Base-by-base conservation (phyloP, 2,888 invertebrate species). In the Dicroscelio sp. region DNA sequence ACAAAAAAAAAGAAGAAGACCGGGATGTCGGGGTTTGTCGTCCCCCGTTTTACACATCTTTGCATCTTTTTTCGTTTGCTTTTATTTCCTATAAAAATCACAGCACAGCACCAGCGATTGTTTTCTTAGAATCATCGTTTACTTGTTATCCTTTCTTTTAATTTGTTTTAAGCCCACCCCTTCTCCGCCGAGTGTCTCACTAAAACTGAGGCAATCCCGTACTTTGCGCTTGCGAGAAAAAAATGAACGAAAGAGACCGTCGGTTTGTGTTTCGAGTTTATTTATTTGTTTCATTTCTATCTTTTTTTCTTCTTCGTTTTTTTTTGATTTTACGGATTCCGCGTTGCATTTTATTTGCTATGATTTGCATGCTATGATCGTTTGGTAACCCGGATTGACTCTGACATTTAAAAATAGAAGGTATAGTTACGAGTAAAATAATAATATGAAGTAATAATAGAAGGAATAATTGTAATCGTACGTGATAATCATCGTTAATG, bases 41-140 rank as follows among this genome's bases (percentile, higher is more conserved):
- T n/a, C n/a, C n/a, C n/a, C 79, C 84, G 75, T 63, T 58, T 23
- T 35, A 48, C 48, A 48, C 48, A 48, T 6, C 14, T 20, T 48
- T 6, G 48, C 48, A 48, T 67, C 8, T 43, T 80, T 87, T 38
- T 86, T 79, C 91, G 84, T 92, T 90, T 93, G n/a, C n/a, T n/a
- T 76, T 92, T 90, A 94, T 95, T n/a, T n/a, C n/a, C 95, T 95
- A 96, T 94, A 96, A 96, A 96, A 96, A 96, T 96, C 96, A 96
- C 96, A 96, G 96, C 96, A 95, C 96, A 96, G 96, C 96, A 95
- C 96, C 96, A 95, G 95, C 95, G 95, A 94, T 95, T 94, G 94
- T 94, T 92, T 79, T 55, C 60, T 71, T n/a, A n/a, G n/a, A n/a
- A 55, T 75, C 33, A 25, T n/a, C 43, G 43, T 43, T 43, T 43